Percentiles rank a stretch among this genome's conserved stretches.
Conservation (phyloP, 1,140 invertebrate species). For the Ectropis grisescens region DNA sequence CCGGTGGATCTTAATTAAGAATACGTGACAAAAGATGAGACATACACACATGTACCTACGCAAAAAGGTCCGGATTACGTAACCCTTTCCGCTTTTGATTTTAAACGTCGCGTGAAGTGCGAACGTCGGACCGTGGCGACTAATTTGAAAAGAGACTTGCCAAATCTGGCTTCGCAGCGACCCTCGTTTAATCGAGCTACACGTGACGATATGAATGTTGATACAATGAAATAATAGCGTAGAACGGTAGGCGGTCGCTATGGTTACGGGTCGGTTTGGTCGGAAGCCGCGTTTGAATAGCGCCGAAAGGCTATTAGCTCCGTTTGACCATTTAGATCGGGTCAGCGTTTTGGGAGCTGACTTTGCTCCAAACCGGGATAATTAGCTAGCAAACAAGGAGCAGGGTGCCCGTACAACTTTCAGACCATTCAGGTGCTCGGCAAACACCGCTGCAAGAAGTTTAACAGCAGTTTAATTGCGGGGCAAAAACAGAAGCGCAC, state of each 20-base stretch:
- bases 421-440: conserved; percentile 58
- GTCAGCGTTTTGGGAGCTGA: conserved; percentile 56
- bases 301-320: conserved; percentile 43
- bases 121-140: conserved; percentile 45
- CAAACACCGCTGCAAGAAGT: conserved; percentile 64
- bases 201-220: conserved; percentile 63
- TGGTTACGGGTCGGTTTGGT: conserved; percentile 43
- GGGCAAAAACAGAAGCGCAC: conserved; percentile 62
- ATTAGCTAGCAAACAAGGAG: conserved; percentile 69
- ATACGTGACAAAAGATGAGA: conserved; percentile 71
- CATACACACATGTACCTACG: conserved; percentile 56
- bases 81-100: conserved; percentile 69
- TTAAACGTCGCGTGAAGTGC: conserved; percentile 62
- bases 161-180: conserved; percentile 62
- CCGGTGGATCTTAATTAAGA: conserved; percentile 68
- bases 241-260: conserved; percentile 50
- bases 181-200: conserved; percentile 56
- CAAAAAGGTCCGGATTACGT: conserved; percentile 67
- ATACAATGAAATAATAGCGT: conserved; percentile 59
- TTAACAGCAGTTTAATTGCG: conserved; percentile 69
- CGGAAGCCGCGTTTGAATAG: conserved; percentile 46
- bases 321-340: conserved; percentile 54
- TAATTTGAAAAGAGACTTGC: conserved; percentile 65
- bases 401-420: conserved; percentile 45
- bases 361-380: conserved; percentile 46